Evolutionary conservation across 2,888 invertebrate species (phyloP).

Genomic region (Drosophila borborema): DNA sequence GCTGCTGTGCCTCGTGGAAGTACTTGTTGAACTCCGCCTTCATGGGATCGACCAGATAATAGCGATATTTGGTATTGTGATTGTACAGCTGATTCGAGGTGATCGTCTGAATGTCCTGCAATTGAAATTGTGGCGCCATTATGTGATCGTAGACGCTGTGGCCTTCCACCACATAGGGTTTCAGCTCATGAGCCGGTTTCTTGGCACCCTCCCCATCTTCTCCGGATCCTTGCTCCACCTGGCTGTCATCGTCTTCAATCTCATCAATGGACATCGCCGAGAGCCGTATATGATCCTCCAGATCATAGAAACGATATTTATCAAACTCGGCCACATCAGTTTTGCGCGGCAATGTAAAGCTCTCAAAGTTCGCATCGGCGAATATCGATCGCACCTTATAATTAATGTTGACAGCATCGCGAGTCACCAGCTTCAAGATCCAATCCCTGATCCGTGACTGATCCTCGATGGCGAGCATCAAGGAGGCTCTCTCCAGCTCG

Average conservation of each 20-base stretch:
- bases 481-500: slow-evolving; percentile 63
- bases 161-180: slow-evolving; percentile 61
- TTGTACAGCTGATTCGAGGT: slow-evolving; percentile 78
- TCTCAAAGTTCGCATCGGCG: slow-evolving; percentile 75
- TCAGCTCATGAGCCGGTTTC: slow-evolving; percentile 26
- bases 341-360: slow-evolving; percentile 64
- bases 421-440: slow-evolving; percentile 64
- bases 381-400: slow-evolving; percentile 77
- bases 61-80: slow-evolving; percentile 65
- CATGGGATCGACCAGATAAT: slow-evolving; percentile 66
- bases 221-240: background rate
- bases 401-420: slow-evolving; percentile 60
- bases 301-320: slow-evolving; percentile 78
- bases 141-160: slow-evolving; percentile 71
- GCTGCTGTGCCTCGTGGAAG: slow-evolving; percentile 70
- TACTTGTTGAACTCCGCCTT: slow-evolving; percentile 78
- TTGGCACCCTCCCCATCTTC: background rate
- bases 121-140: slow-evolving; percentile 68
- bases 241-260: slow-evolving; percentile 13
- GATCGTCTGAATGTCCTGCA: slow-evolving; percentile 69
- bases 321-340: slow-evolving; percentile 55
- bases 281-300: slow-evolving; percentile 64
- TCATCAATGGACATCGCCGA: slow-evolving; percentile 55
- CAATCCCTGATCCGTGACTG: slow-evolving; percentile 78
- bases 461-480: slow-evolving; percentile 70